A percentile compares a stretch with the other conserved stretches of the same genome.
phyloP scores from a whole-genome alignment of 2,797 vertebrate species.

The Phrynocephalus guinanensis region DNA sequence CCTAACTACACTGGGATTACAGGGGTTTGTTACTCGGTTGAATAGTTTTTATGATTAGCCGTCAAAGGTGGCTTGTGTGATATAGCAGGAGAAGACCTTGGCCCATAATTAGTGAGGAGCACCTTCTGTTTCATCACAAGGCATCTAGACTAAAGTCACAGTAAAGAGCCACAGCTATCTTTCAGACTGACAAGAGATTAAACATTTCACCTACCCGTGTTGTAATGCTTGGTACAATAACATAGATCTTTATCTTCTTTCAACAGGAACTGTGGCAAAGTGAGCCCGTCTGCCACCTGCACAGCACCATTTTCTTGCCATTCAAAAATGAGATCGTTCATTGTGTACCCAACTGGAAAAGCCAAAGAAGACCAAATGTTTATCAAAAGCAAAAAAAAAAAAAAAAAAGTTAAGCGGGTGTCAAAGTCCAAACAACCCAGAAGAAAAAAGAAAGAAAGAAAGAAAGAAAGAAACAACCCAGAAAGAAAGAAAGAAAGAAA shows the following conservation, averaged over 20 bases:
- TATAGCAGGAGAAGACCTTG: too few relatives aligned
- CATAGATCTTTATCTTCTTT: slow-evolving; percentile 96
- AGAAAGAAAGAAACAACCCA: too few relatives aligned
- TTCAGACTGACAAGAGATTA: slow-evolving; percentile 7
- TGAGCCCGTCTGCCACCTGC: slow-evolving; percentile 95
- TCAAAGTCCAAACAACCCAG: too few relatives aligned
- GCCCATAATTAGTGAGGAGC: background rate
- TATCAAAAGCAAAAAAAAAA: slow-evolving; percentile 3
- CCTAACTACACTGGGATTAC: background rate
- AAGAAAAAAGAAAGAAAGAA: too few relatives aligned
- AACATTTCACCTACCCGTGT: slow-evolving; percentile 85
- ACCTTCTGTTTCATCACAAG: too few relatives aligned
- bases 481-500: too few relatives aligned
- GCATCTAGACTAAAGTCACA: background rate
- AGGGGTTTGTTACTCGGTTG: background rate
- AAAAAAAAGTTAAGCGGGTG: too few relatives aligned
- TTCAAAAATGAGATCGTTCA: slow-evolving; percentile 99
- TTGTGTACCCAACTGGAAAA: slow-evolving; percentile 94
- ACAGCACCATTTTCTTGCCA: slow-evolving; percentile 97
- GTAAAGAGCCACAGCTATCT: background rate
- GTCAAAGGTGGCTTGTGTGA: too few relatives aligned
- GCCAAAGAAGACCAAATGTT: slow-evolving; percentile 32
- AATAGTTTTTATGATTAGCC: background rate
- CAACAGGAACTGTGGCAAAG: slow-evolving; percentile 94
- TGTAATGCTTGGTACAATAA: slow-evolving; percentile 98